Evolutionary conservation across 1,140 invertebrate genomes (phyloP).

Genomic region (Nasonia vitripennis): DNA sequence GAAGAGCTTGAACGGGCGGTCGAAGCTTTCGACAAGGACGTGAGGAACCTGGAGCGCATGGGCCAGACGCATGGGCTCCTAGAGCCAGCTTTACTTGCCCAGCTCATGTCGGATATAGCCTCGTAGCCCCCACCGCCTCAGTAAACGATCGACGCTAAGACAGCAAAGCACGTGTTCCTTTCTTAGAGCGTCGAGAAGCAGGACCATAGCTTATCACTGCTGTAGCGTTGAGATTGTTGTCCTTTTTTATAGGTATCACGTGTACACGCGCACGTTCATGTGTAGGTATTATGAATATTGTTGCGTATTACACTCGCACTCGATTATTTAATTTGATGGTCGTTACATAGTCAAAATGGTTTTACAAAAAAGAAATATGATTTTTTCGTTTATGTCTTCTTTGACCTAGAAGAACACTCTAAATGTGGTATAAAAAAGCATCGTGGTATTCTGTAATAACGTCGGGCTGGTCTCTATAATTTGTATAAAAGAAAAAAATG

Average conservation of each 20-base stretch:
- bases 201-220: background rate
- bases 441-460: conserved; percentile 1
- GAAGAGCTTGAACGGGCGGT: conserved; percentile 89
- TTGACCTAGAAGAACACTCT: conserved; percentile 22
- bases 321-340: background rate
- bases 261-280: background rate
- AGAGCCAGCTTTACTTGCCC: conserved; percentile 73
- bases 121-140: conserved; percentile 69
- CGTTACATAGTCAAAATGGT: conserved; percentile 40
- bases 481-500: conserved; percentile 38
- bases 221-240: background rate
- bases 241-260: background rate
- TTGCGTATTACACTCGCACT: conserved; percentile 19
- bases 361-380: conserved; percentile 16
- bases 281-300: background rate
- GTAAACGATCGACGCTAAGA: background rate
- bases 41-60: conserved; percentile 84
- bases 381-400: conserved; percentile 17
- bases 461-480: conserved; percentile 39
- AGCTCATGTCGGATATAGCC: conserved; percentile 74
- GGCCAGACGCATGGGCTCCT: conserved; percentile 79
- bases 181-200: background rate
- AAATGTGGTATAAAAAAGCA: conserved; percentile 12
- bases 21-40: conserved; percentile 87
- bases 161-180: conserved; percentile 33